phyloP scores from a whole-genome alignment of 2,888 invertebrate genomes.

The Coenonympha arcania region DNA sequence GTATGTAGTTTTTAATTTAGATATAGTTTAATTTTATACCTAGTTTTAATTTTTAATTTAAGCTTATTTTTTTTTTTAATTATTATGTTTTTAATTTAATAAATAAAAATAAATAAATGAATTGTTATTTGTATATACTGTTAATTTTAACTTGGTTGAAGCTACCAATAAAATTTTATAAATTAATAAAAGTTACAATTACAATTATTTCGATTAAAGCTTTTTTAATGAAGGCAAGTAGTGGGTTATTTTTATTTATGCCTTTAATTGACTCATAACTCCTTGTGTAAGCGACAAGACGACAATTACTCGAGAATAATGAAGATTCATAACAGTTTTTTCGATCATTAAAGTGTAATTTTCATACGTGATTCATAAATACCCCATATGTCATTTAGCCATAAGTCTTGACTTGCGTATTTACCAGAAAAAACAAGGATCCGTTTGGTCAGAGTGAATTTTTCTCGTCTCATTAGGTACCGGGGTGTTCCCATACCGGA shows the following conservation, averaged over 20 bases:
- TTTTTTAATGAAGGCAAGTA: neutral
- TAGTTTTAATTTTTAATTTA: too few relatives aligned
- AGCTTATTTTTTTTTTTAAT: too few relatives aligned
- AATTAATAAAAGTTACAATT: too few relatives aligned
- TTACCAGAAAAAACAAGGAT: constrained; percentile 16
- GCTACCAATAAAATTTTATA: too few relatives aligned
- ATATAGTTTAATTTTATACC: too few relatives aligned
- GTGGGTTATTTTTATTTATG: constrained; percentile 5
- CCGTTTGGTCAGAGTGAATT: constrained; percentile 8
- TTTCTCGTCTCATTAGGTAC: neutral
- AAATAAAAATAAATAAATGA: too few relatives aligned
- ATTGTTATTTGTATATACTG: too few relatives aligned
- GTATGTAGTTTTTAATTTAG: too few relatives aligned
- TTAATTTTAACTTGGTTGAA: too few relatives aligned
- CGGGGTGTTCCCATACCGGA: constrained; percentile 18
- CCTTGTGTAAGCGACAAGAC: constrained; percentile 2
- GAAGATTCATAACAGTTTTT: constrained; percentile 14
- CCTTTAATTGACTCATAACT: constrained; percentile 8
- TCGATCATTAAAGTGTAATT: constrained; percentile 16
- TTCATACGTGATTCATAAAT: constrained; percentile 13
- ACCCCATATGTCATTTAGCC: constrained; percentile 10
- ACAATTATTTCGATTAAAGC: constrained; percentile 1
- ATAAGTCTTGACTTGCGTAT: constrained; percentile 5
- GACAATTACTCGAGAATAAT: constrained; percentile 11
- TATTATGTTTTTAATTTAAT: too few relatives aligned